Evolutionary conservation across 1,140 invertebrate genomes (phyloP).

Genomic region (Drosophila melanogaster): DNA sequence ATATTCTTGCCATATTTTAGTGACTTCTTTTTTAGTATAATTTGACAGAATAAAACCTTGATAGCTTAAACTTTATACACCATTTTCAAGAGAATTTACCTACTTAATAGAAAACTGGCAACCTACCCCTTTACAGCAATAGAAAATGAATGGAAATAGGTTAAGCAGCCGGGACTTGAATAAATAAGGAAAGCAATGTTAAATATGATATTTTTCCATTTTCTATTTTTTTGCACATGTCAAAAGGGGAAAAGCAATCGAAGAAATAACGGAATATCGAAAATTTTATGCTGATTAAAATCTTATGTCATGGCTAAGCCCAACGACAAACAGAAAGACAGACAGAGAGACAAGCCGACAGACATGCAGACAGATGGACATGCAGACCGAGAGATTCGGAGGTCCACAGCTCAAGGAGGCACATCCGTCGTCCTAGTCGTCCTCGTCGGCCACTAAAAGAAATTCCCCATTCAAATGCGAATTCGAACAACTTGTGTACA

Average conservation of each 20-base stretch:
- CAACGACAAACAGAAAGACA: constrained; percentile 42
- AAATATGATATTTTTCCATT: constrained; percentile 44
- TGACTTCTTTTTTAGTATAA: neutral
- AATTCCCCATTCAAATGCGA: constrained; percentile 74
- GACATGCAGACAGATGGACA: constrained; percentile 14
- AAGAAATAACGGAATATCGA: constrained; percentile 48
- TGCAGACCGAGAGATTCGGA: neutral
- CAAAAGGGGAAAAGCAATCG: constrained; percentile 31
- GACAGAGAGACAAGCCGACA: constrained; percentile 4
- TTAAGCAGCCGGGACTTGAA: neutral
- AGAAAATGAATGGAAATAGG: constrained; percentile 19
- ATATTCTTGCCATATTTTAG: no score
- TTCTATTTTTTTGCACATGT: constrained; percentile 6
- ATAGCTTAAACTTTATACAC: neutral
- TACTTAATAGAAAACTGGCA: constrained; percentile 2
- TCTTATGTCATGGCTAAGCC: constrained; percentile 61
- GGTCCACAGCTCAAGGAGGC: constrained; percentile 49
- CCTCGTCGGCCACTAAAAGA: constrained; percentile 62
- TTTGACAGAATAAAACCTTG: neutral
- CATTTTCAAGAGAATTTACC: neutral
- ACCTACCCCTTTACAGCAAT: neutral
- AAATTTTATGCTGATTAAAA: constrained; percentile 81
- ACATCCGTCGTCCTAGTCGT: constrained; percentile 53
- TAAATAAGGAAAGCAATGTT: constrained; percentile 21
- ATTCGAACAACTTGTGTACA: constrained; percentile 59